These are phyloP conservation scores for Gymnothorax javanicus DNA, from an alignment of 2,797 vertebrate species.

Conservation along the genomic window DNA sequence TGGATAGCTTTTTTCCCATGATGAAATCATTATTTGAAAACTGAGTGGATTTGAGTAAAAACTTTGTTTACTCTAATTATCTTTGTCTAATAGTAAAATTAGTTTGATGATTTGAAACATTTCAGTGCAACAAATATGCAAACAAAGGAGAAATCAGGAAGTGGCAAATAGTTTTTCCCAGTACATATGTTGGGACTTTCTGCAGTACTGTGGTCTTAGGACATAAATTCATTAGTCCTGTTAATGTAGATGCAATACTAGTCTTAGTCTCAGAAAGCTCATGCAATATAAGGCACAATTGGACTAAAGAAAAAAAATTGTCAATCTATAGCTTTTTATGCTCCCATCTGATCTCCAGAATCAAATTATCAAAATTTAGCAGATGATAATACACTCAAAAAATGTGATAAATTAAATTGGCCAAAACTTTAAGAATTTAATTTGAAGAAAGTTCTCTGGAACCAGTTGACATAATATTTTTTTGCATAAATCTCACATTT, in stretches of 20 bases:
- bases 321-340: neutral
- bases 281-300: neutral
- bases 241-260: neutral
- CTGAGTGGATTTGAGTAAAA: too few species aligned
- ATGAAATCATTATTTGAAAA: too few species aligned
- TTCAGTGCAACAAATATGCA: too few species aligned
- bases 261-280: neutral
- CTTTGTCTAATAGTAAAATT: too few species aligned
- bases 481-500: neutral
- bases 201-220: neutral
- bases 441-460: neutral
- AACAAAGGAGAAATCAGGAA: too few species aligned
- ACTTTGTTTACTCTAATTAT: too few species aligned
- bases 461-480: neutral
- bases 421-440: too few species aligned
- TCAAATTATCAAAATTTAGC: neutral
- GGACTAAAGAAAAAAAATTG: neutral
- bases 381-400: neutral
- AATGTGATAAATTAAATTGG: too few species aligned
- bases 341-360: neutral
- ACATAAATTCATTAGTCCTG: neutral
- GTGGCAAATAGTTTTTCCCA: too few species aligned
- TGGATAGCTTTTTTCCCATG: too few species aligned
- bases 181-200: neutral
- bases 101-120: too few species aligned